These are phyloP conservation scores for Cololabis saira DNA, from an alignment of 2,113 vertebrate species.

Conservation along the genomic window DNA sequence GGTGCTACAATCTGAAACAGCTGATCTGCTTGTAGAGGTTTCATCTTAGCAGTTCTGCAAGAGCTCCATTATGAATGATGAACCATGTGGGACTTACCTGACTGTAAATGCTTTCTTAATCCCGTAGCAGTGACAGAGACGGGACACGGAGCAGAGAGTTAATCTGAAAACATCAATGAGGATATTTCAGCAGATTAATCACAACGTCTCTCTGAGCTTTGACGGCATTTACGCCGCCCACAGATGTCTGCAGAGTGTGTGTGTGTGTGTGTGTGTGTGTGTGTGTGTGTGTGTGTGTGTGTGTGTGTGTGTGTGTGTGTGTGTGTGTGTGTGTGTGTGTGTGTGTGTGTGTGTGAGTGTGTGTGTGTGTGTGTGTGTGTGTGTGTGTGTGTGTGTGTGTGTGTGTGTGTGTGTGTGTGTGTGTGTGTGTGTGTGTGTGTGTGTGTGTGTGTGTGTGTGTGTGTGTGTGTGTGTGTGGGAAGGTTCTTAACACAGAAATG, in stretches of 20 bases:
- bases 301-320: no score
- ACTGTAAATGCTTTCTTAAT: slow-evolving; percentile 9
- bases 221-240: slow-evolving; percentile 8
- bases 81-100: slow-evolving; percentile 50
- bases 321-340: no score
- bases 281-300: no score
- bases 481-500: slow-evolving; percentile 16
- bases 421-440: no score
- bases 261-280: slow-evolving; percentile 7
- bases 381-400: slow-evolving; percentile 3
- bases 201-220: slow-evolving; percentile 34
- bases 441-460: no score
- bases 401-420: slow-evolving; percentile 27
- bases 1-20: not conserved
- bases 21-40: not conserved
- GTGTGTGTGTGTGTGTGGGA: slow-evolving; percentile 54
- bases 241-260: slow-evolving; percentile 20
- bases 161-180: slow-evolving; percentile 50
- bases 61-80: not conserved
- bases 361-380: no score
- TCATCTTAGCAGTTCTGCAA: not conserved
- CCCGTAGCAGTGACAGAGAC: slow-evolving; percentile 18
- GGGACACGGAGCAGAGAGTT: slow-evolving; percentile 25
- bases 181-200: slow-evolving; percentile 40
- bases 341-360: no score